Evolutionary conservation across 92 coral and sea anemone species (phyloP).

Genomic region (Epizoanthus rinbou): DNA sequence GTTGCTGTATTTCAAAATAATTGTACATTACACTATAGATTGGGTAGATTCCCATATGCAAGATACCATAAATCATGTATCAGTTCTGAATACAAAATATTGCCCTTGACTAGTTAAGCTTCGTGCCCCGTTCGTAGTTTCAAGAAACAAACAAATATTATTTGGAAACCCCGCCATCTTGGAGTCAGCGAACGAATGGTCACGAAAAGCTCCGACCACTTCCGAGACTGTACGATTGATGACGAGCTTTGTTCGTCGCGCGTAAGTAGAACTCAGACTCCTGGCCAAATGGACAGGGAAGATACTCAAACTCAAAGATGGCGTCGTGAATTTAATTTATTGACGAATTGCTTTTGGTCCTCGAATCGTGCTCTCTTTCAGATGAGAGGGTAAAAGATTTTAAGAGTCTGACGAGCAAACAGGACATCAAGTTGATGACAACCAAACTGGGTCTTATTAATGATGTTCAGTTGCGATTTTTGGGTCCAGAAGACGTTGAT

Average conservation of each 20-base stretch:
- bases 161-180: conserved; percentile 46
- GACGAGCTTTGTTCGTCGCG: not conserved
- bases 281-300: conserved; percentile 22
- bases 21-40: too few species aligned
- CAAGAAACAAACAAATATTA: not conserved
- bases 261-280: not conserved
- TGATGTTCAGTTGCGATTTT: conserved; percentile 93
- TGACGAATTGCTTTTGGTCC: conserved; percentile 15
- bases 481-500: conserved; percentile 88
- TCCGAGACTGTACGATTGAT: not conserved
- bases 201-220: not conserved
- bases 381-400: conserved; percentile 38
- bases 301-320: not conserved
- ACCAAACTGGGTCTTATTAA: conserved; percentile 93
- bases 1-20: not conserved
- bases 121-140: not conserved
- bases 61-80: not conserved
- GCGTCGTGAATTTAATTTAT: not conserved
- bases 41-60: not conserved
- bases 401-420: conserved; percentile 14
- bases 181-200: not conserved
- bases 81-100: too few species aligned
- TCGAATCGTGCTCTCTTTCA: conserved; percentile 24
- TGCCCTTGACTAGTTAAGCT: too few species aligned
- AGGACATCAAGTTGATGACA: conserved; percentile 72